phyloP scores from a whole-genome alignment of 2,113 vertebrate genomes.

The Poicephalus meyeri region DNA sequence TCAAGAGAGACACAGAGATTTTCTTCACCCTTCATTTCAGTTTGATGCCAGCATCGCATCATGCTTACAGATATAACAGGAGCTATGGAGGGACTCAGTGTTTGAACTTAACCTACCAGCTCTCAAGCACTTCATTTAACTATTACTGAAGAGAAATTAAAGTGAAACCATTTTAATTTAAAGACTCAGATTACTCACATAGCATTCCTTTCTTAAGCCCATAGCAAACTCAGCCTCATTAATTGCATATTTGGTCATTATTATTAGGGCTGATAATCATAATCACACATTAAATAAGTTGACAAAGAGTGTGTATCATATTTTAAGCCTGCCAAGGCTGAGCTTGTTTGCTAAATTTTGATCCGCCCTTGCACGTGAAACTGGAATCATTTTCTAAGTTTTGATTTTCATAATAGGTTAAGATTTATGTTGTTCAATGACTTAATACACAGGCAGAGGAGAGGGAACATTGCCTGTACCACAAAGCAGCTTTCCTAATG shows the following conservation, averaged over 20 bases:
- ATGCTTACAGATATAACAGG: accelerated
- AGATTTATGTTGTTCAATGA: not conserved
- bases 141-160: not conserved
- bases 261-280: constrained; percentile 43
- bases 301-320: not conserved
- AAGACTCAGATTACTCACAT: not conserved
- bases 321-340: constrained; percentile 33
- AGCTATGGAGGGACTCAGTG: not conserved
- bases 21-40: not conserved
- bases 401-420: not conserved
- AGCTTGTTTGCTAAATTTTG: constrained; percentile 36
- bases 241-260: constrained; percentile 54
- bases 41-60: not conserved
- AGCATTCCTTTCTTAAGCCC: not conserved
- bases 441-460: not conserved
- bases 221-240: constrained; percentile 24
- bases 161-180: not conserved
- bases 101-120: not conserved
- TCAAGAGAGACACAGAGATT: not conserved
- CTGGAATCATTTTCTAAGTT: not conserved
- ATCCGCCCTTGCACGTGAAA: constrained; percentile 20
- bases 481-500: not conserved
- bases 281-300: constrained; percentile 46
- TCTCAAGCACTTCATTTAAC: not conserved
- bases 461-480: not conserved